Evolutionary conservation across 2,888 invertebrate genomes (phyloP), one percentile per base, ranked within the genome.

Genomic region (Dorcus hopei): DNA sequence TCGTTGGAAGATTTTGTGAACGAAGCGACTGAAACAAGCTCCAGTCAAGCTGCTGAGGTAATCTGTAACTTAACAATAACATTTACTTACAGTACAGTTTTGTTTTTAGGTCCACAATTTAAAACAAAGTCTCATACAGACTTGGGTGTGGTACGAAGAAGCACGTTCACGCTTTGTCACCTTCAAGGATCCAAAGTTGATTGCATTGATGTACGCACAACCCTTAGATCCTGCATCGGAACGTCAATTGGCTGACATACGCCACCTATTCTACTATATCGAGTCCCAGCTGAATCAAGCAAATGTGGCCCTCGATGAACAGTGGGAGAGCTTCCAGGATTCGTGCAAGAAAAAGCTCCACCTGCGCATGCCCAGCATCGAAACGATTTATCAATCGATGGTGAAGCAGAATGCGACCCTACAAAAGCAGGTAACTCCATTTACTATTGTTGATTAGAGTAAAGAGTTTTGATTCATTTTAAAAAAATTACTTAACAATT

Each of bases 301-400:
- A 0, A 86, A 88, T 62, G 83, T 85, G 59, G 84, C 86, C 2
- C 80, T 95, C 2, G 91, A 93, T 71, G 81, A 86, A 52, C 88
- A 91, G 66, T 93, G 93, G 93, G 84, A 86, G 33, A 85, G 84
- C 58, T 84, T 82, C 68, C 83, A 84, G 69, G 80, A 83, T 64
- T 76, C 84, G 45, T 79, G 76, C 55, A 81, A 75, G 54, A 80
- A 79, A 68, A 79, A 66, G 74, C 76, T 81, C 73, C 70, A 72
- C 57, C 82, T 87, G 80, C 83, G 85, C 58, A 82, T 87, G 11
- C 91, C 92, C 0, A 86, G 86, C 38, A 78, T 91, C 67, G 91
- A 93, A 70, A 85, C 87, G 38, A 85, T 93, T 7, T 94, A 92
- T 77, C 90, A 91, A 70, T 88, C 90, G 0, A 80, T 94, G 70